Evolutionary conservation across 1,140 invertebrate species (phyloP), one percentile per base, ranked within the genome.

Genomic region (Aporrectodea caliginosa): DNA sequence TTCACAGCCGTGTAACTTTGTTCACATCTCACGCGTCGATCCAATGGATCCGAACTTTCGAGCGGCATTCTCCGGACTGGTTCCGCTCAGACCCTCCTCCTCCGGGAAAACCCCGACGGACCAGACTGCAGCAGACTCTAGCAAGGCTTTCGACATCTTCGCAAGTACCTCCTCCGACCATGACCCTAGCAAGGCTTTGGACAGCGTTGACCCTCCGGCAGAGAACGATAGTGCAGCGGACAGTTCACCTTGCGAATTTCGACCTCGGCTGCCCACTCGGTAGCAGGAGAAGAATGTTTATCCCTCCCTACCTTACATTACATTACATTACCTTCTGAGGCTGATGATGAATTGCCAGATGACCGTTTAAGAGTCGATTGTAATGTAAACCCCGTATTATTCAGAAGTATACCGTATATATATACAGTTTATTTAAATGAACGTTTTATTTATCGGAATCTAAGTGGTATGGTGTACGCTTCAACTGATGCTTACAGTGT

Each of bases 1-100:
- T 30, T 79, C 78, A 2, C 73, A 73, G 22, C 78, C 78, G 22
- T 74, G 70, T 31, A 73, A 79, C 73, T 79, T 79, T 33, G 71
- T 33, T 32, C 78, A 79, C 58, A 58, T 79, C 34, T 35, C 78
- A 14, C 30, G 70, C 32, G 58, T 78, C 30, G 70, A 72, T n/a
- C 68, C 31, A 1, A 29, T 29, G 1, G 77, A 78, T 33, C 68
- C 77, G 58, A 31, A 58, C 43, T 58, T 58, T 58, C 43, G 43
- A 6, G 43, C 43, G 6, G 43, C 43, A 22, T 58, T 58, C 22
- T 58, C 43, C 43, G 43, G 43, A 58, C 43, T 58, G 6, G 43
- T 58, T 22, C 43, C 43, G 43, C 22, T 6, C 43, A 58, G 43
- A 58, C 22, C 22, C n/a, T n/a, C n/a, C n/a, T n/a, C n/a, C n/a